phyloP scores from a whole-genome alignment of 2,888 invertebrate genomes.

The Caenorhabditis sp. region DNA sequence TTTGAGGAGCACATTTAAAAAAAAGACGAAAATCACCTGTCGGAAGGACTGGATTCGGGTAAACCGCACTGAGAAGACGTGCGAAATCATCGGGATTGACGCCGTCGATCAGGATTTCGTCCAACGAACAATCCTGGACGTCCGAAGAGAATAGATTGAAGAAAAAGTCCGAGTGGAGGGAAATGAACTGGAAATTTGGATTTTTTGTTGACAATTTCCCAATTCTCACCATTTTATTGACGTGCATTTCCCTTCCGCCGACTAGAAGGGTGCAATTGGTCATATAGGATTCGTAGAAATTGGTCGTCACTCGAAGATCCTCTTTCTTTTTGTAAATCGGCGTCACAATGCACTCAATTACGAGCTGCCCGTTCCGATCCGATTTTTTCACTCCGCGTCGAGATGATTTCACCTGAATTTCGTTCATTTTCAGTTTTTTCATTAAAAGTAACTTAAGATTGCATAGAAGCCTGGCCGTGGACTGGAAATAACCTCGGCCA shows the following conservation, averaged over 20 bases:
- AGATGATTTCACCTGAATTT: too few relatives aligned
- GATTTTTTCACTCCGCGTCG: too few relatives aligned
- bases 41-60: background rate
- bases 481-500: too few relatives aligned
- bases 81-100: slow-evolving; percentile 11
- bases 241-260: background rate
- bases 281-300: too few relatives aligned
- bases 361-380: too few relatives aligned
- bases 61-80: background rate
- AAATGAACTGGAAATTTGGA: background rate
- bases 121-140: slow-evolving; percentile 8
- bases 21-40: slow-evolving; percentile 4
- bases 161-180: slow-evolving; percentile 8
- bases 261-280: background rate
- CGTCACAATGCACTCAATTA: too few relatives aligned
- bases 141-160: slow-evolving; percentile 1
- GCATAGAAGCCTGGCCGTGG: too few relatives aligned
- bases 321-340: too few relatives aligned
- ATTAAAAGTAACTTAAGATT: too few relatives aligned
- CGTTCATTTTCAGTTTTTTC: too few relatives aligned
- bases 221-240: background rate
- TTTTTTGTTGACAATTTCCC: background rate
- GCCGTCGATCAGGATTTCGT: slow-evolving; percentile 8
- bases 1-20: too few relatives aligned
- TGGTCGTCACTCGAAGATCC: too few relatives aligned